Percentiles rank a stretch among this genome's conserved stretches.
These are phyloP conservation scores for Gobionotothen gibberifrons DNA, from an alignment of 2,797 vertebrate genomes.

Conservation along the genomic window DNA sequence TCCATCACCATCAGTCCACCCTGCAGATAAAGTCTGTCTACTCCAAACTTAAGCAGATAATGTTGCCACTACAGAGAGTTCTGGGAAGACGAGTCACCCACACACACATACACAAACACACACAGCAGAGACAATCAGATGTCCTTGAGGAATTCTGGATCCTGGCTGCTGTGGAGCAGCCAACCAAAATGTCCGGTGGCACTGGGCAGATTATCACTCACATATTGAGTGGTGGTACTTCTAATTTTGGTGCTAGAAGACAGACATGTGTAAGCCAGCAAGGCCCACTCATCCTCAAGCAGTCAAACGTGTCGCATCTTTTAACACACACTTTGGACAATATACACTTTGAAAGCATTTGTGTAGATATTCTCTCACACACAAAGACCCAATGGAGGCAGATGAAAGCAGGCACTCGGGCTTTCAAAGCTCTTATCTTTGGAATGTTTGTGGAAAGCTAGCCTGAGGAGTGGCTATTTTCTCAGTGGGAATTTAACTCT, in stretches of 20 bases:
- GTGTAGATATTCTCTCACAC: not conserved
- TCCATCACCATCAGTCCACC: not conserved
- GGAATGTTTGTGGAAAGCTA: slow-evolving; percentile 54
- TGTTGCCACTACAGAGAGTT: not conserved
- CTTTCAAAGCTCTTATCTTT: slow-evolving; percentile 60
- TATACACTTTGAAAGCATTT: slow-evolving; percentile 3
- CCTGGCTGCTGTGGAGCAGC: not conserved
- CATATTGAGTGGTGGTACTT: not conserved
- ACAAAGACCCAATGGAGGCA: slow-evolving; percentile 36
- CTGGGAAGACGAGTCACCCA: not conserved
- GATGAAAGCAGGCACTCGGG: slow-evolving; percentile 54
- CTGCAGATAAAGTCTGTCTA: not conserved
- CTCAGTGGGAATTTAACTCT: slow-evolving; percentile 38
- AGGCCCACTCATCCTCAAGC: not conserved
- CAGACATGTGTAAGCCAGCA: not conserved
- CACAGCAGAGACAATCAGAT: not conserved
- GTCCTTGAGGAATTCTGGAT: slow-evolving; percentile 21
- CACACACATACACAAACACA: not conserved
- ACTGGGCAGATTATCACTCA: slow-evolving; percentile 5
- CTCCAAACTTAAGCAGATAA: slow-evolving; percentile 7
- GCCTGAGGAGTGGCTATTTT: slow-evolving; percentile 56
- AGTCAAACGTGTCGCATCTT: not conserved
- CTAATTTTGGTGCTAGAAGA: not conserved
- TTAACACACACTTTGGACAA: slow-evolving; percentile 6
- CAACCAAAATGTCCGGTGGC: slow-evolving; percentile 13